phyloP scores from a whole-genome alignment of 2,797 vertebrate species.

The Percopsis omiscomaycus region DNA sequence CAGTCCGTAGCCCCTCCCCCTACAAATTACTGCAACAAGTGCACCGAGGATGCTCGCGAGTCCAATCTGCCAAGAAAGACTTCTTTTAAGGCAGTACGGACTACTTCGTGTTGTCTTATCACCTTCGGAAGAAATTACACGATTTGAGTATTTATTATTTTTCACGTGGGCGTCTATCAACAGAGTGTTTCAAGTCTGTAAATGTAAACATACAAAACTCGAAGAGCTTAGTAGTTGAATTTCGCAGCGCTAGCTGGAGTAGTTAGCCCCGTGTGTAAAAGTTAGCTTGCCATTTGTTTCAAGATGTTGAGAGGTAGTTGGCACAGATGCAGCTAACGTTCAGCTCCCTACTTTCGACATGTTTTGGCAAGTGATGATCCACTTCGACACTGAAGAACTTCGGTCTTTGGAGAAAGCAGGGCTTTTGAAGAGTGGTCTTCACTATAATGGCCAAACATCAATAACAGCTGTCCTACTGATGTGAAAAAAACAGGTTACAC shows the following conservation, averaged over 20 bases:
- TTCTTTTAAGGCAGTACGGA: constrained; percentile 18
- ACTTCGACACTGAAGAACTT: constrained; percentile 27
- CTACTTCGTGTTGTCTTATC: constrained; percentile 1
- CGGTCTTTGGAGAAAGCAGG: constrained; percentile 33
- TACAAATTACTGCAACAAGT: constrained; percentile 78
- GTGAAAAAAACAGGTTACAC: constrained; percentile 52
- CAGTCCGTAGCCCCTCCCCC: constrained; percentile 50
- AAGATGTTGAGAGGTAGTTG: constrained; percentile 43
- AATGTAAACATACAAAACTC: constrained; percentile 26
- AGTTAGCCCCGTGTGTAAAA: constrained; percentile 51
- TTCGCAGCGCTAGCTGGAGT: constrained; percentile 53
- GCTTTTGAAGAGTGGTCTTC: constrained; percentile 3
- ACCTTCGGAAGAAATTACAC: neutral
- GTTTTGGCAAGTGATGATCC: constrained; percentile 38
- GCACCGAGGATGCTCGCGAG: constrained; percentile 72
- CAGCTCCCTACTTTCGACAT: constrained; percentile 46
- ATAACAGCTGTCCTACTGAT: constrained; percentile 60
- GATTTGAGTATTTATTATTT: neutral
- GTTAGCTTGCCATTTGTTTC: constrained; percentile 53
- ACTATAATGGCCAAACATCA: constrained; percentile 51
- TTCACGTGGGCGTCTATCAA: neutral
- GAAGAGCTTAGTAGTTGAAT: constrained; percentile 35
- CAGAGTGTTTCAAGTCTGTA: constrained; percentile 29
- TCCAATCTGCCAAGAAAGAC: constrained; percentile 52
- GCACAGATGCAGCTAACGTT: constrained; percentile 14